phyloP scores from a whole-genome alignment of 2,113 vertebrate species.

The Elachura formosa region DNA sequence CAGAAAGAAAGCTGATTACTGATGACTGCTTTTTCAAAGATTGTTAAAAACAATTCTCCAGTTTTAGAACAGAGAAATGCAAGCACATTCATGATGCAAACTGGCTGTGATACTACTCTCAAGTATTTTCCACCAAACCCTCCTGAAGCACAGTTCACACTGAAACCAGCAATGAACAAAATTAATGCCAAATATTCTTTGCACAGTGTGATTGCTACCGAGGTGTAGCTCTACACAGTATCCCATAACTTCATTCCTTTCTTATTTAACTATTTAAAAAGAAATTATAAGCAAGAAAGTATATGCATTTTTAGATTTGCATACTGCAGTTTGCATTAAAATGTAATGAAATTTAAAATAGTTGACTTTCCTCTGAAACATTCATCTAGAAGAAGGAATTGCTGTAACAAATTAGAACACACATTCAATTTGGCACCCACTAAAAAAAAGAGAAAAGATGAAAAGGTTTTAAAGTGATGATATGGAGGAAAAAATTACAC shows the following conservation, averaged over 20 bases:
- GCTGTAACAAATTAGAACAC: slow-evolving; percentile 39
- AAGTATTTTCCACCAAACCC: neutral
- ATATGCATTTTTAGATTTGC: neutral
- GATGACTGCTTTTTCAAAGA: neutral
- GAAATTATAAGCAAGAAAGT: slow-evolving; percentile 1
- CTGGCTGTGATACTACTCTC: neutral
- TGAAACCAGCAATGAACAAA: slow-evolving; percentile 32
- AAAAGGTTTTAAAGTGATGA: slow-evolving; percentile 45
- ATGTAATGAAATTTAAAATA: neutral
- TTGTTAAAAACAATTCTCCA: neutral
- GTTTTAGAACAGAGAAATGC: neutral
- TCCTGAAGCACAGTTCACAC: neutral
- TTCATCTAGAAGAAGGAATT: neutral
- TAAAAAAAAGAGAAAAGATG: slow-evolving; percentile 25
- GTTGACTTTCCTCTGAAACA: neutral
- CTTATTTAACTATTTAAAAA: neutral
- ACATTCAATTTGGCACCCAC: slow-evolving; percentile 42
- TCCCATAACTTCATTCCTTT: neutral
- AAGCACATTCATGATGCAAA: neutral
- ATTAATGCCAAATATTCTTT: slow-evolving; percentile 3
- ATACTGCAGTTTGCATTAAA: neutral
- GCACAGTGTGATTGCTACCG: neutral
- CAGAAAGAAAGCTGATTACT: neutral
- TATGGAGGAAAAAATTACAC: neutral
- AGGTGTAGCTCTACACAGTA: neutral